Evolutionary conservation across 2,113 vertebrate genomes (phyloP).

Genomic region (Synodontis membranacea): DNA sequence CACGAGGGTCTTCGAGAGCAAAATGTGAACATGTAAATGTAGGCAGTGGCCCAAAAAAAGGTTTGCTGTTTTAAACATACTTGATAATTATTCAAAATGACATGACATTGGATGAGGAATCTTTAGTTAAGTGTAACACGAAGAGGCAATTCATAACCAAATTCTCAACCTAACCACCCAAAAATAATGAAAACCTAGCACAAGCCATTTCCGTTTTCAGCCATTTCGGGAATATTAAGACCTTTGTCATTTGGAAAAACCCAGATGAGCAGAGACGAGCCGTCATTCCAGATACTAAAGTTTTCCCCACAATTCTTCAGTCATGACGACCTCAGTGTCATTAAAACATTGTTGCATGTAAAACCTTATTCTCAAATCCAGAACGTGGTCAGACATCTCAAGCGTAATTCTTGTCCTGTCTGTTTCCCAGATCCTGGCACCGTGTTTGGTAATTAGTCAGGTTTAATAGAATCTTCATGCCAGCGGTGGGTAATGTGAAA

Average conservation of each 20-base stretch:
- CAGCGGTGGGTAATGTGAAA: neutral
- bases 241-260: constrained; percentile 10
- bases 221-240: neutral
- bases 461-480: neutral
- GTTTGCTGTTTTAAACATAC: neutral
- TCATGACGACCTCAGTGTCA: neutral
- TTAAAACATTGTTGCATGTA: neutral
- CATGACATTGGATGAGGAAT: neutral
- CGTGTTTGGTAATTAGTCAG: neutral
- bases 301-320: neutral
- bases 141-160: neutral
- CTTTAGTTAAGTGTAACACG: neutral
- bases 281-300: neutral
- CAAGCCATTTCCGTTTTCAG: constrained; percentile 14
- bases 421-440: neutral
- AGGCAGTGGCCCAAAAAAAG: too few species aligned
- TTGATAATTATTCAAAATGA: neutral
- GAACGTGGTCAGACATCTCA: neutral
- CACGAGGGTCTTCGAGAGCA: neutral
- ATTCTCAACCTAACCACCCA: constrained; percentile 19
- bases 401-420: neutral
- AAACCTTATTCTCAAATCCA: neutral
- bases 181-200: constrained; percentile 15
- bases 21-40: too few species aligned
- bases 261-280: neutral